Percentiles rank a stretch among this genome's conserved stretches.
These are phyloP conservation scores for Hylaea fasciaria DNA, from an alignment of 2,888 invertebrate genomes.

Conservation along the genomic window DNA sequence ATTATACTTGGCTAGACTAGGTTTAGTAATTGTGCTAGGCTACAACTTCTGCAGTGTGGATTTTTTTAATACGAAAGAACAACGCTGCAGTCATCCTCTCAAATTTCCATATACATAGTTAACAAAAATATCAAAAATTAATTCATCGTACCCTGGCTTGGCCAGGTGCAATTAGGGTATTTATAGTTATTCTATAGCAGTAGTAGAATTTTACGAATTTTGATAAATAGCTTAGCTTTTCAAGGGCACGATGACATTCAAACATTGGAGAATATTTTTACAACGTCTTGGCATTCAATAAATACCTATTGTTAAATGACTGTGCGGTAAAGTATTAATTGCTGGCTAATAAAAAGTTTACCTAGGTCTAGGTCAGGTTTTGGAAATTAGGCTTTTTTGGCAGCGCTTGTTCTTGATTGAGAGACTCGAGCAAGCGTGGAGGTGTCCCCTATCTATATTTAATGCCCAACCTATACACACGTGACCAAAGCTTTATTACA, in stretches of 20 bases:
- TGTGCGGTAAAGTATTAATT: conserved; percentile 19
- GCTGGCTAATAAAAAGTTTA: conserved; percentile 15
- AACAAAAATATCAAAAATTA: too few relatives aligned
- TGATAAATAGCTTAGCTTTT: conserved; percentile 9
- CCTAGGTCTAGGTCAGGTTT: conserved; percentile 11
- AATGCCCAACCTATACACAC: too few relatives aligned
- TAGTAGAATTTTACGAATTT: conserved; percentile 1
- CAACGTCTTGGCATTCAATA: conserved; percentile 26
- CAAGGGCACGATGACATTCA: conserved; percentile 28
- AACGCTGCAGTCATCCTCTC: too few relatives aligned
- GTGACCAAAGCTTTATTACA: too few relatives aligned
- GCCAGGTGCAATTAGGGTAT: not conserved
- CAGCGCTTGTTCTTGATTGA: too few relatives aligned
- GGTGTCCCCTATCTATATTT: too few relatives aligned
- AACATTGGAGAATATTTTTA: conserved; percentile 26
- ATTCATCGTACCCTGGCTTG: too few relatives aligned
- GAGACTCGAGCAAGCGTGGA: not conserved
- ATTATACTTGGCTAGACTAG: too few relatives aligned
- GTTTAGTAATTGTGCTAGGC: too few relatives aligned
- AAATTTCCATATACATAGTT: too few relatives aligned
- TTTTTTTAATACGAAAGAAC: too few relatives aligned
- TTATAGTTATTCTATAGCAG: conserved; percentile 1
- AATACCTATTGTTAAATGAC: conserved; percentile 20
- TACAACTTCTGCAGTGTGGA: too few relatives aligned
- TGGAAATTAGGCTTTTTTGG: not conserved